These are phyloP conservation scores for Toxonevra muliebris DNA, from an alignment of 2,888 invertebrate genomes.

Conservation along the genomic window DNA sequence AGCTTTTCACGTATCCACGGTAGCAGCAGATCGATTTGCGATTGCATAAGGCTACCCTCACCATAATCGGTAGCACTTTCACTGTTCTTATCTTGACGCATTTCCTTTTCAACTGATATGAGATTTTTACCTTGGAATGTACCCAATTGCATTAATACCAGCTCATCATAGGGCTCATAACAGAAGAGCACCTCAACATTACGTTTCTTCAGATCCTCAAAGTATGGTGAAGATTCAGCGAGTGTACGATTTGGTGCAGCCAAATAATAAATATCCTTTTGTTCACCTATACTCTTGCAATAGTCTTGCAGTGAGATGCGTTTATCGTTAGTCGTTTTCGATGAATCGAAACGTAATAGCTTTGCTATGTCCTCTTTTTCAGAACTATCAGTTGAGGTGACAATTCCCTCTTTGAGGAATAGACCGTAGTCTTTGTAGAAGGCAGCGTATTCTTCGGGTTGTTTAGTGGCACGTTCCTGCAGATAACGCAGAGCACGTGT, in stretches of 20 bases:
- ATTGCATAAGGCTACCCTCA: constrained; percentile 75
- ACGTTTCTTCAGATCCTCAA: constrained; percentile 87
- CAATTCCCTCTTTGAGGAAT: constrained; percentile 95
- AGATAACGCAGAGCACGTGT: constrained; percentile 85
- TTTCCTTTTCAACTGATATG: constrained; percentile 93
- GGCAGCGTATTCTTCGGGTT: constrained; percentile 79
- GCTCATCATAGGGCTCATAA: constrained; percentile 96
- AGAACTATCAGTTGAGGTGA: constrained; percentile 79
- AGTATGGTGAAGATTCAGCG: constrained; percentile 95
- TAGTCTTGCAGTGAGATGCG: constrained; percentile 86
- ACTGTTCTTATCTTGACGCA: constrained; percentile 76
- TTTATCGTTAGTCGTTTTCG: constrained; percentile 74
- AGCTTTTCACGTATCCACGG: constrained; percentile 81
- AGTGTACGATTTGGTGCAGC: constrained; percentile 93
- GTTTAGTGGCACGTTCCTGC: constrained; percentile 84
- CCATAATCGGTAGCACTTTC: constrained; percentile 70
- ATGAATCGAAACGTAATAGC: constrained; percentile 91
- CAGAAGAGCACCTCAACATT: constrained; percentile 94
- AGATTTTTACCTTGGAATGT: constrained; percentile 77
- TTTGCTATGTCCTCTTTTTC: constrained; percentile 93
- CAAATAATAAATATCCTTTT: constrained; percentile 90
- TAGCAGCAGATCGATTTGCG: constrained; percentile 81
- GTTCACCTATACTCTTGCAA: constrained; percentile 74
- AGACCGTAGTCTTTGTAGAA: constrained; percentile 94
- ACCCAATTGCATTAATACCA: constrained; percentile 88